Base-by-base conservation (phyloP, 2,113 vertebrate genomes). In the Pseudopodoces humilis region DNA sequence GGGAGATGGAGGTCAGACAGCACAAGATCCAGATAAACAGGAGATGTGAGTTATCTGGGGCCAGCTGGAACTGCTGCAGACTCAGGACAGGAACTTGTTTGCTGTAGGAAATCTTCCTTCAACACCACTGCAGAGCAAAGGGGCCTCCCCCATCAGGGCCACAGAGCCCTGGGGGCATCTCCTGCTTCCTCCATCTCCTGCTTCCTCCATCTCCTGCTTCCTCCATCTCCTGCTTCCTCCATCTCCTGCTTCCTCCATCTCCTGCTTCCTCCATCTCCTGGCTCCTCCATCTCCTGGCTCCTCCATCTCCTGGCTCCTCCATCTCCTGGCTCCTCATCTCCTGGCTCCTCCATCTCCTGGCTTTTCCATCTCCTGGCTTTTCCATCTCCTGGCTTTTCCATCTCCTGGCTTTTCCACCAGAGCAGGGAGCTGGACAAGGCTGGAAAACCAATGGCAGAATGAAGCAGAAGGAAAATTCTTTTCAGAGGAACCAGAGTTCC, bases 311-410 rank as follows among this genome's bases (percentile, higher is more conserved):
- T 33, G 62, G 2, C 2, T 31, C 11, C 15, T 7, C 37, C 37
- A 30, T 7, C 23, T 35, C 37, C 25, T 23, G 15, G 8, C 16
- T 39, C 37, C 37, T 39, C 37, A 39, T 39, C 37, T 39, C 37
- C 10, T 39, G 37, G 9, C 10, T 39, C 37, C 9, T 19, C 10
- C 35, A 60, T 27, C 24, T 60, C 37, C 59, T 62, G 59, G 24
- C 2, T 39, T 3, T 1, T 16, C 67, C 47, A 17, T 31, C 8
- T 25, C n/a, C 67, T 50, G 25, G 5, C 7, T 31, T 0, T 4
- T 22, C 47, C 35, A 30, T 9, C 64, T 30, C 39, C 62, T 64
- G 39, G 11, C 25, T 31, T 7, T 11, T 31, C 41, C 41, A 31
- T 7, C 56, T 52, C 20, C 35, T 70, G 15, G 12, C 28, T 35